Percentiles rank a stretch among this genome's conserved stretches.
phyloP scores from a whole-genome alignment of 2,888 invertebrate genomes.

The Oxystoma pomonae region DNA sequence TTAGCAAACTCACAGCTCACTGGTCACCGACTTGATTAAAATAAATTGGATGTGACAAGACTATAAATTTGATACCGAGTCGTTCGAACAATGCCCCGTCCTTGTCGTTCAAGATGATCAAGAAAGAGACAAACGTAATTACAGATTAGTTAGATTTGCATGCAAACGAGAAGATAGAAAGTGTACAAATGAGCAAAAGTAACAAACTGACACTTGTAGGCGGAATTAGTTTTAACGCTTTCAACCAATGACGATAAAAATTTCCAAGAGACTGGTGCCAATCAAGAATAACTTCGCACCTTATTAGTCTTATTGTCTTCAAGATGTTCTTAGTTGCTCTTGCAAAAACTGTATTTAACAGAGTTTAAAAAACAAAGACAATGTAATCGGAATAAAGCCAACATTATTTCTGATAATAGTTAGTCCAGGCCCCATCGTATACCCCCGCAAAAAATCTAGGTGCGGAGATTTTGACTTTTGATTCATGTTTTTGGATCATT shows the following conservation, averaged over 20 bases:
- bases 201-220: constrained; percentile 23
- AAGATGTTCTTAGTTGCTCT: no score
- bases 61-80: neutral
- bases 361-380: no score
- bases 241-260: constrained; percentile 29
- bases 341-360: no score
- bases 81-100: neutral
- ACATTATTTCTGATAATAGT: no score
- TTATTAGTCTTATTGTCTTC: no score
- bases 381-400: no score
- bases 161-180: neutral
- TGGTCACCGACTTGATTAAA: neutral
- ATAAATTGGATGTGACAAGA: neutral
- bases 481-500: no score
- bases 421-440: no score
- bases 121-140: neutral
- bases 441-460: no score
- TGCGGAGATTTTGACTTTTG: no score
- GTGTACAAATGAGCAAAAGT: neutral
- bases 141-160: neutral
- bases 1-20: neutral
- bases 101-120: neutral
- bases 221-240: constrained; percentile 19
- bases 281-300: no score
- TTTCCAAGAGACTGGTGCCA: constrained; percentile 19